Evolutionary conservation across 2,888 invertebrate genomes (phyloP).

Genomic region (Acronicta psi): DNA sequence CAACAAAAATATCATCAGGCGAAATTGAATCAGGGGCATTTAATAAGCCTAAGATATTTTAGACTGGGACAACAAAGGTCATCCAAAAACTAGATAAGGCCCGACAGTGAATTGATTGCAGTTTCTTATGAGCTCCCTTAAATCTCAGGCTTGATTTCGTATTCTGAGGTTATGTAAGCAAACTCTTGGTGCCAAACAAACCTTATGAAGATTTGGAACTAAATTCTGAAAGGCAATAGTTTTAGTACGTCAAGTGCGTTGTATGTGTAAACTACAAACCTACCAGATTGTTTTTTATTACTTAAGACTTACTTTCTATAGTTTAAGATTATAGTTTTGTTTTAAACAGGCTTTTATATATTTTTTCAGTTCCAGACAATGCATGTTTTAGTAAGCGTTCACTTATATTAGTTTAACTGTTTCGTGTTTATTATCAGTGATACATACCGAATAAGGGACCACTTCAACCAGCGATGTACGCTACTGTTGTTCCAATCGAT

Average conservation of each 20-base stretch:
- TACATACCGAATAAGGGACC: no score
- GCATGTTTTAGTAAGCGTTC: no score
- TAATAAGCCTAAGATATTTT: conserved; percentile 17
- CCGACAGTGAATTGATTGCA: conserved; percentile 7
- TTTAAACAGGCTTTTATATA: no score
- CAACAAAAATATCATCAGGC: conserved; percentile 36
- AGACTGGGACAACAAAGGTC: conserved; percentile 17
- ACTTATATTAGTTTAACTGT: no score
- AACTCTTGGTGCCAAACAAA: conserved; percentile 34
- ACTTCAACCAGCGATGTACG: no score
- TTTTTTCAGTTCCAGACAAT: no score
- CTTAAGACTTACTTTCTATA: no score
- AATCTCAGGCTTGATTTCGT: conserved; percentile 19
- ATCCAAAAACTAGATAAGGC: conserved; percentile 15
- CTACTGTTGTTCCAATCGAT: no score
- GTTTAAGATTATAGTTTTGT: no score
- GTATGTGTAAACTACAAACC: no score
- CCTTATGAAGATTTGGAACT: conserved; percentile 28
- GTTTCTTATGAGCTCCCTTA: conserved; percentile 9
- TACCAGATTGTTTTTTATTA: no score
- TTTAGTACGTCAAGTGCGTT: conserved; percentile 22
- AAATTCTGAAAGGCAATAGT: conserved; percentile 22
- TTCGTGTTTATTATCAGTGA: no score
- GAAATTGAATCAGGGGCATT: conserved; percentile 26
- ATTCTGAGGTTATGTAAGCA: conserved; percentile 31